Evolutionary conservation across 2,113 vertebrate species (phyloP).

Genomic region (Naja naja): DNA sequence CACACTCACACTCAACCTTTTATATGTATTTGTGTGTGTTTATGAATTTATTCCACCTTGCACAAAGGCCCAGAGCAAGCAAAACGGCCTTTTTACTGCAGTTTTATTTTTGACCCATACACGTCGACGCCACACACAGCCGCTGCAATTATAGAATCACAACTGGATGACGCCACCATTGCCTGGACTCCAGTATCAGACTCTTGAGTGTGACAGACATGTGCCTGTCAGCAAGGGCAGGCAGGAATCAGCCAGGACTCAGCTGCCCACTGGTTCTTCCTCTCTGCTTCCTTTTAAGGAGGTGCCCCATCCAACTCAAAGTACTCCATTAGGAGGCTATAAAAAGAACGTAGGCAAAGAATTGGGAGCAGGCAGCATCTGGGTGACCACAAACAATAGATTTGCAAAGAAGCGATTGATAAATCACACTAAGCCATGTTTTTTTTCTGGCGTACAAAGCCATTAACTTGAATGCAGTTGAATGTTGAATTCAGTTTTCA

Average conservation of each 20-base stretch:
- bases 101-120: slow-evolving; percentile 27
- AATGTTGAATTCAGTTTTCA: neutral
- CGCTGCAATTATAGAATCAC: slow-evolving; percentile 45
- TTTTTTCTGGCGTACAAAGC: neutral
- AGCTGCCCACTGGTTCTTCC: neutral
- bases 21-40: neutral
- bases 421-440: neutral
- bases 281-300: neutral
- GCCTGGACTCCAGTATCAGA: slow-evolving; percentile 62
- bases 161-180: slow-evolving; percentile 57
- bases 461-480: neutral
- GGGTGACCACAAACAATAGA: neutral
- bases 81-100: slow-evolving; percentile 34
- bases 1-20: neutral
- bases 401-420: neutral
- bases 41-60: neutral
- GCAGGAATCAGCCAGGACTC: slow-evolving; percentile 19
- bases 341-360: neutral
- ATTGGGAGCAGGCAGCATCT: neutral
- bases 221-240: slow-evolving; percentile 34
- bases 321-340: slow-evolving; percentile 19
- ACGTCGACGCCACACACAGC: slow-evolving; percentile 15
- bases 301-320: neutral
- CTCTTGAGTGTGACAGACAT: slow-evolving; percentile 64
- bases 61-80: neutral